Base-by-base conservation (phyloP, 2,113 vertebrate species). In the Cisticola juncidis region DNA sequence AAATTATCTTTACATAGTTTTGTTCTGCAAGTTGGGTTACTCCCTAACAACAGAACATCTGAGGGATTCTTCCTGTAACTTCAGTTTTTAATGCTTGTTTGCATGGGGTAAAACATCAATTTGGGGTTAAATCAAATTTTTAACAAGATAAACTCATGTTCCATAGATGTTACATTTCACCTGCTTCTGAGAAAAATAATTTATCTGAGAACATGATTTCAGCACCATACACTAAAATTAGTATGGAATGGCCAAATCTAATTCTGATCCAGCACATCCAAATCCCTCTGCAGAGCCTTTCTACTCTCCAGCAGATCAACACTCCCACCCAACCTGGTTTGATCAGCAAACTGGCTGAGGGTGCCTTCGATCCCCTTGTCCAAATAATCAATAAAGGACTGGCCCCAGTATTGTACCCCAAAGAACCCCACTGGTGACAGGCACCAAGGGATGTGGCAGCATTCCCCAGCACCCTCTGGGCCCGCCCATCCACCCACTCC, bases 401-500 rank as follows among this genome's bases (percentile, higher is more conserved):
- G 44, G 11, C 23, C 8, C 22, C 58, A 44, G 0, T 11, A 33
- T 1, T 57, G 44, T 50, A 7, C 18, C 35, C 31, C 28, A 18
- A 44, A 12, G 8, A 57, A 4, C 9, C 19, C 19, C 33, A 38
- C 22, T 7, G 13, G 8, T 28, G 36, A 65, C 15, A 4, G 7
- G 44, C 25, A 42, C 25, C 17, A 22, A 2, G 36, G 50, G 42
- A 26, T 36, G 18, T 31, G 44, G 35, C 76, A 80, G 8, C 31
- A 35, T 26, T 57, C 50, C 19, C 15, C 25, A 57, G 3, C 44
- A 57, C 10, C 8, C 51, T 28, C 36, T 81, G 57, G 18, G 11
- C 25, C 35, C 0, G 0, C 7, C 4, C 20, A 36, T 14, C 42
- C 57, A 42, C 7, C 7, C 35, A 64, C 12, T 20, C 36, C n/a